Evolutionary conservation across 2,888 invertebrate species (phyloP).

Genomic region (Homarus gammarus): DNA sequence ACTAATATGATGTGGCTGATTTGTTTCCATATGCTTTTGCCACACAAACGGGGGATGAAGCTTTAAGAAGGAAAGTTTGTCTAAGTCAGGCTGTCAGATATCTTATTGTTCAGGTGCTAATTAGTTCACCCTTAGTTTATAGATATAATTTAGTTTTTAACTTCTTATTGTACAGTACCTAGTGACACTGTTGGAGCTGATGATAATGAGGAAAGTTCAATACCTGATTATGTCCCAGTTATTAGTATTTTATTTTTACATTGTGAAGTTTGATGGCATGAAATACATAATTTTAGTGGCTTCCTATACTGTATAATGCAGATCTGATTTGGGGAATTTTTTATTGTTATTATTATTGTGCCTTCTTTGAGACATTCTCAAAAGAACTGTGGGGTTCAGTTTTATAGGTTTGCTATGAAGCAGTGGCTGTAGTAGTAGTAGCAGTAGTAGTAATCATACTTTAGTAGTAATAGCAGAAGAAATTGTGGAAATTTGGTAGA

Average conservation of each 20-base stretch:
- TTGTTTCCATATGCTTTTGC: not conserved
- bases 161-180: not conserved
- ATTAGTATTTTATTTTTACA: not conserved
- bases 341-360: too few relatives aligned
- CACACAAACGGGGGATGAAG: not conserved
- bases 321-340: too few relatives aligned
- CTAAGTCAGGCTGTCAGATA: constrained; percentile 4
- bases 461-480: too few relatives aligned
- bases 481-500: too few relatives aligned
- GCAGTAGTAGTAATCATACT: too few relatives aligned
- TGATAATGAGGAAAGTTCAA: not conserved
- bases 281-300: too few relatives aligned
- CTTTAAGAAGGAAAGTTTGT: not conserved
- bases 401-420: too few relatives aligned
- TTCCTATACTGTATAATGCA: too few relatives aligned
- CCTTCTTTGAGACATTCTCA: too few relatives aligned
- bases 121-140: not conserved
- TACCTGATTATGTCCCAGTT: not conserved
- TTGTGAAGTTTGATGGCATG: not conserved
- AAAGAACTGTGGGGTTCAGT: too few relatives aligned
- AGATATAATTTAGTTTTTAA: not conserved
- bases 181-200: not conserved
- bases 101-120: constrained; percentile 2
- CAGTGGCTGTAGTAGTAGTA: too few relatives aligned
- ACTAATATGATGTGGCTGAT: not conserved